Evolutionary conservation across 2,888 invertebrate genomes (phyloP).

Genomic region (Coelogynopora nodosa): DNA sequence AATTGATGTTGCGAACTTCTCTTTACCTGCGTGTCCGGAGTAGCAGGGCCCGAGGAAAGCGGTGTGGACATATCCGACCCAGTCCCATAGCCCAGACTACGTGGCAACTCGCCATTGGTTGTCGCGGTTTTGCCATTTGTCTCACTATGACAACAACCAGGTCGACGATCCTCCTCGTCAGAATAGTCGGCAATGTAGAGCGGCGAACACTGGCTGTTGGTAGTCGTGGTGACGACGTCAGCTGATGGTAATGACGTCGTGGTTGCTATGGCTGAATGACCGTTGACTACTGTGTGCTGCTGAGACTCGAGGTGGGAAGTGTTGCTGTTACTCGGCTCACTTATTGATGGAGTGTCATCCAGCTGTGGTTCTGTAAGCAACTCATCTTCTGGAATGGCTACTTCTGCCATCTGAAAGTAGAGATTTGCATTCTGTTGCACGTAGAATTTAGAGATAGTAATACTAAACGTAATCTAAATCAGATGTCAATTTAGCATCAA

Average conservation of each 20-base stretch:
- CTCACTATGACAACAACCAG: background rate
- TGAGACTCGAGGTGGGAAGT: too few relatives aligned
- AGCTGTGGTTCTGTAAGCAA: background rate
- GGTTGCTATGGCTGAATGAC: too few relatives aligned
- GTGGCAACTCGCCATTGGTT: background rate
- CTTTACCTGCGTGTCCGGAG: background rate
- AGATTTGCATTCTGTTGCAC: too few relatives aligned
- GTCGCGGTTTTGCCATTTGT: background rate
- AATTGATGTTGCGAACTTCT: too few relatives aligned
- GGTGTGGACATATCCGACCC: background rate
- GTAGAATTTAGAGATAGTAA: too few relatives aligned
- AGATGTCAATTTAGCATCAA: too few relatives aligned
- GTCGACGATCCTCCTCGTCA: background rate
- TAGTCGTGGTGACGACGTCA: too few relatives aligned
- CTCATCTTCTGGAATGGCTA: background rate
- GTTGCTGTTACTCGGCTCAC: background rate
- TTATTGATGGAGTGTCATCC: background rate
- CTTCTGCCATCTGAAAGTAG: background rate
- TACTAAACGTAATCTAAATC: too few relatives aligned
- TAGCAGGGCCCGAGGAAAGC: background rate
- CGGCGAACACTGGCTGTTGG: too few relatives aligned
- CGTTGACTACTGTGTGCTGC: too few relatives aligned
- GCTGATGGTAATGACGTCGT: too few relatives aligned
- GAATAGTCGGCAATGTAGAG: background rate
- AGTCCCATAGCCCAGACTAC: slow-evolving; percentile 10